Conservation (phyloP, 2,888 invertebrate genomes). For the Rotaria socialis region DNA sequence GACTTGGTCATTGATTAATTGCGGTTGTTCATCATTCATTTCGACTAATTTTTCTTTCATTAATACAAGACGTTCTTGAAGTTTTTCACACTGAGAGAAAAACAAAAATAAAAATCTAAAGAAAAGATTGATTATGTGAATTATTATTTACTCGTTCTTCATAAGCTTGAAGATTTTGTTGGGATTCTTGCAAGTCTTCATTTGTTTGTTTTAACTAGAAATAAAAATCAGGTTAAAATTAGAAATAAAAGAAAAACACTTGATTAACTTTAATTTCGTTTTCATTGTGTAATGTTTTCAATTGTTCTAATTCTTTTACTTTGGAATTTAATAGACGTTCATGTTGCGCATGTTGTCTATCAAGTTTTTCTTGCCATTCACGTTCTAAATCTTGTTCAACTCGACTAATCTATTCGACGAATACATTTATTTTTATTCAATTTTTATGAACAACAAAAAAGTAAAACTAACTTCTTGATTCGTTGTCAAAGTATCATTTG, state of each 20-base stretch:
- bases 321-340: slow-evolving; percentile 47
- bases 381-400: slow-evolving; percentile 53
- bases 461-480: not conserved
- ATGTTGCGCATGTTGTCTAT: slow-evolving; percentile 51
- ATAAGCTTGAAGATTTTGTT: not conserved
- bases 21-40: not conserved
- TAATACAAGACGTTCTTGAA: not conserved
- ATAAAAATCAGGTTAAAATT: not conserved
- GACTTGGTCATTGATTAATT: slow-evolving; percentile 6
- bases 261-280: not conserved
- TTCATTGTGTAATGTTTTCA: not conserved
- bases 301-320: not conserved
- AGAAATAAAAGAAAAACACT: not conserved
- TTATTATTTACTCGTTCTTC: not conserved
- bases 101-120: not conserved
- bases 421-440: not conserved
- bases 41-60: not conserved
- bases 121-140: too few relatives aligned
- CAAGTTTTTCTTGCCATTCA: slow-evolving; percentile 54
- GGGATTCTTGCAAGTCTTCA: not conserved
- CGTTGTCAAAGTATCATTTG: not conserved
- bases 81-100: not conserved
- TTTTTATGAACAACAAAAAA: not conserved
- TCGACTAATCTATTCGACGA: slow-evolving; percentile 50
- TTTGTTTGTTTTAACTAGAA: not conserved